Conservation (phyloP, 1,140 invertebrate genomes). For the Achatina immaculata region DNA sequence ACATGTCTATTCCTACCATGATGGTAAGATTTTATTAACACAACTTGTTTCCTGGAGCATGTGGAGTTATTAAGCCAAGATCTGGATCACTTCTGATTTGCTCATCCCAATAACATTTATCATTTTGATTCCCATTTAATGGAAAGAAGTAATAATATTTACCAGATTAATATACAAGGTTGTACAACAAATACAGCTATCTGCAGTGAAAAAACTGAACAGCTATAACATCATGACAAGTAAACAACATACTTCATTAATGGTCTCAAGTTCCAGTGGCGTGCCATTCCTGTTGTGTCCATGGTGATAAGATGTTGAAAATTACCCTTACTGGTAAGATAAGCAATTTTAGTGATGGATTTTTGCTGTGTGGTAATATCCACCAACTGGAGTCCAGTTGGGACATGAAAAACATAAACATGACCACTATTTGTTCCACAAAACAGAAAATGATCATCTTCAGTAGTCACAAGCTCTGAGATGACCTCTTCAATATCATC, state of each 20-base stretch:
- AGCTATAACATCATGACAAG: too few relatives aligned
- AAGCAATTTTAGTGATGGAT: conserved; percentile 26
- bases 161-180: background rate
- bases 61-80: too few relatives aligned
- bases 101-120: too few relatives aligned
- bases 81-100: too few relatives aligned
- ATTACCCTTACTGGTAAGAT: conserved; percentile 40
- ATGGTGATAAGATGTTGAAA: conserved; percentile 46
- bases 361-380: conserved; percentile 28
- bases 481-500: conserved; percentile 10
- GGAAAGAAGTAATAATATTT: background rate
- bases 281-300: conserved; percentile 25
- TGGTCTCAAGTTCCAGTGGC: conserved; percentile 46
- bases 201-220: too few relatives aligned
- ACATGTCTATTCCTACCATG: too few relatives aligned
- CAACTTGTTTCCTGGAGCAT: too few relatives aligned
- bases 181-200: too few relatives aligned
- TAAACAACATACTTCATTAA: conserved; percentile 33
- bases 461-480: conserved; percentile 38
- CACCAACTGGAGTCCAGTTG: conserved; percentile 40
- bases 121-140: too few relatives aligned
- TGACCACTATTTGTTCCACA: conserved; percentile 36
- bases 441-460: conserved; percentile 49
- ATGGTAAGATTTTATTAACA: too few relatives aligned
- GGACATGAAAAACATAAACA: conserved; percentile 44